phyloP scores from a whole-genome alignment of 2,113 vertebrate species.

The Tetraodon nigroviridis region DNA sequence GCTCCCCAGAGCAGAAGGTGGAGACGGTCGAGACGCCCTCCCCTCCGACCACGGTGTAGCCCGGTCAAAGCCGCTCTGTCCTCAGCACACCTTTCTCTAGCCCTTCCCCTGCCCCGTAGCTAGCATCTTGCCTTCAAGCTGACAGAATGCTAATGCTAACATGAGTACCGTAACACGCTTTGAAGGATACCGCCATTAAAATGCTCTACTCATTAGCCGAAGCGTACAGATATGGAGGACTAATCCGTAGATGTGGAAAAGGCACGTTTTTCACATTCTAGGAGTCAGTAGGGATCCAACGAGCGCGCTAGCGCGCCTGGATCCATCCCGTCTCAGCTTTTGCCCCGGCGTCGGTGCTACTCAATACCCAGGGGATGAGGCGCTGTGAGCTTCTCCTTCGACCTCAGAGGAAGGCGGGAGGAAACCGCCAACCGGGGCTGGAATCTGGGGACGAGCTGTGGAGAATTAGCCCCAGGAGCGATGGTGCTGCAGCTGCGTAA shows the following conservation, averaged over 20 bases:
- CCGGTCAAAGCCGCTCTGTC: constrained; percentile 47
- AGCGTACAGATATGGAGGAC: constrained; percentile 2
- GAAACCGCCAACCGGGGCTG: constrained; percentile 11
- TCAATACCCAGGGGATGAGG: constrained; percentile 10
- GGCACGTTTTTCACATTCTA: too few species aligned
- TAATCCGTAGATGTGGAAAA: too few species aligned
- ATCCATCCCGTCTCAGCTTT: constrained; percentile 12
- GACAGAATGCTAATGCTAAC: constrained; percentile 23
- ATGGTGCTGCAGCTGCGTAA: constrained; percentile 36
- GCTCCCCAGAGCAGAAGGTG: constrained; percentile 73
- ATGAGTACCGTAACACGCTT: constrained; percentile 23
- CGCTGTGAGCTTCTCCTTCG: constrained; percentile 35
- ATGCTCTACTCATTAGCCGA: constrained; percentile 30
- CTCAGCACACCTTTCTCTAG: constrained; percentile 31
- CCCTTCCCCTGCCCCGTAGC: constrained; percentile 24
- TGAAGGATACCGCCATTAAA: constrained; percentile 3
- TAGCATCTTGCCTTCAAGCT: constrained; percentile 47
- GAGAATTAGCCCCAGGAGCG: neutral
- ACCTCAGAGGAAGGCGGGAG: constrained; percentile 7
- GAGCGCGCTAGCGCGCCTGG: constrained; percentile 7
- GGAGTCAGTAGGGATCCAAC: too few species aligned
- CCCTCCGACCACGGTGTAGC: constrained; percentile 66
- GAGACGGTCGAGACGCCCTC: constrained; percentile 56
- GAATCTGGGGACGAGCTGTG: neutral
- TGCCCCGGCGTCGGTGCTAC: neutral